Evolutionary conservation across 2,888 invertebrate species (phyloP).

Genomic region (Ditula angustiorana): DNA sequence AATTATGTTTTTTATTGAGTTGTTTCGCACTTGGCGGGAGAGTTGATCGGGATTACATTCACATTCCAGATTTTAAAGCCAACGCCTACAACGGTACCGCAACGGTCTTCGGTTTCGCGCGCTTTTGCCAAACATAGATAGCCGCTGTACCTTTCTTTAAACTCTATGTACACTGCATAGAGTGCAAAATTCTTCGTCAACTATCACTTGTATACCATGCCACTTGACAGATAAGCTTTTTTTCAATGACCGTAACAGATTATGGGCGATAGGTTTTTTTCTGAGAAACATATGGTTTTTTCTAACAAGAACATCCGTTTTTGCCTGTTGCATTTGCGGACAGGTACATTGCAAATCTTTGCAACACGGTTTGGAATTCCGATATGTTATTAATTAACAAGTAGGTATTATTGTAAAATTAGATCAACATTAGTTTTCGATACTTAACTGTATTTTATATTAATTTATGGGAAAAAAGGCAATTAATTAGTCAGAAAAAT

Average conservation of each 20-base stretch:
- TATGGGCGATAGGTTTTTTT: conserved; percentile 39
- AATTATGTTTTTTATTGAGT: no score
- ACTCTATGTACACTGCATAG: neutral
- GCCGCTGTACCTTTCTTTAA: conserved; percentile 40
- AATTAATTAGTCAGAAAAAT: no score
- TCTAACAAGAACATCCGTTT: conserved; percentile 32
- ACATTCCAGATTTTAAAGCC: conserved; percentile 69
- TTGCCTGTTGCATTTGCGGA: conserved; percentile 18
- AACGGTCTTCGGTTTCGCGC: conserved; percentile 67
- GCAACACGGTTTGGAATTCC: conserved; percentile 3
- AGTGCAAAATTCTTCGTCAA: conserved; percentile 5
- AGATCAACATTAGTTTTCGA: no score
- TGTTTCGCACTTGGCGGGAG: conserved; percentile 52
- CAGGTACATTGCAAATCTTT: conserved; percentile 33
- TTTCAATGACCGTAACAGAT: conserved; percentile 41
- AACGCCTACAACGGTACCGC: conserved; percentile 69
- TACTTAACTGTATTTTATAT: neutral
- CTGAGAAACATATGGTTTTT: conserved; percentile 40
- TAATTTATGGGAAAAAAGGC: neutral
- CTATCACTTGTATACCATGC: conserved; percentile 21
- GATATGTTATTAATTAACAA: neutral
- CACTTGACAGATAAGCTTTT: conserved; percentile 47
- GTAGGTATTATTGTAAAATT: neutral
- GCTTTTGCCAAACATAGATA: conserved; percentile 54
- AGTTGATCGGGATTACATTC: conserved; percentile 49